These are phyloP conservation scores for Bombus vancouverensis DNA, from an alignment of 1,140 invertebrate genomes.

Conservation along the genomic window DNA sequence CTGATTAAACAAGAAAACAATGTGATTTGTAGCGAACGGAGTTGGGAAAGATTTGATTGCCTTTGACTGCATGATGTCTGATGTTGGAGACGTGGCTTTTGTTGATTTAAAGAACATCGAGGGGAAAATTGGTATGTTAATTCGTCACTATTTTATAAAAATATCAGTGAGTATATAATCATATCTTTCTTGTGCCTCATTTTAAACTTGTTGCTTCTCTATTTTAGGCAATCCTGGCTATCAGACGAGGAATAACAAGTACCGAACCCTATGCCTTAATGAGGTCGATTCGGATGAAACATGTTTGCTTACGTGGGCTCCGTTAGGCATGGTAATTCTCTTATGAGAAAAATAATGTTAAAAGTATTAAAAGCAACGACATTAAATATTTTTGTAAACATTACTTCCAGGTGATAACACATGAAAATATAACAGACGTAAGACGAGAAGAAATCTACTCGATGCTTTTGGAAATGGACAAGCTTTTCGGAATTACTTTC, in stretches of 20 bases:
- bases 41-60: conserved; percentile 82
- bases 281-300: conserved; percentile 75
- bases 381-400: conserved; percentile 32
- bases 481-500: conserved; percentile 86
- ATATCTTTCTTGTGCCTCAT: not conserved
- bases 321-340: conserved; percentile 76
- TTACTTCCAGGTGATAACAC: conserved; percentile 83
- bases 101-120: conserved; percentile 87
- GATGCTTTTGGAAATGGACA: conserved; percentile 86
- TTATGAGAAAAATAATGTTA: not conserved
- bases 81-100: conserved; percentile 93
- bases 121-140: conserved; percentile 82
- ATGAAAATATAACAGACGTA: conserved; percentile 82
- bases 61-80: conserved; percentile 91
- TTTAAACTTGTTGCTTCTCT: not conserved
- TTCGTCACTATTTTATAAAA: not conserved
- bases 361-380: conserved; percentile 59
- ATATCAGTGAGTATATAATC: no score
- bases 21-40: conserved; percentile 15
- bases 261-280: conserved; percentile 82
- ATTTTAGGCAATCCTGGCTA: conserved; percentile 9
- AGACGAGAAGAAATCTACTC: conserved; percentile 86
- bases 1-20: not conserved
- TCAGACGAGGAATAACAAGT: conserved; percentile 32
- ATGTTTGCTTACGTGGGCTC: conserved; percentile 88